phyloP scores from a whole-genome alignment of 2,888 invertebrate genomes.

The Pediacus dermestoides region DNA sequence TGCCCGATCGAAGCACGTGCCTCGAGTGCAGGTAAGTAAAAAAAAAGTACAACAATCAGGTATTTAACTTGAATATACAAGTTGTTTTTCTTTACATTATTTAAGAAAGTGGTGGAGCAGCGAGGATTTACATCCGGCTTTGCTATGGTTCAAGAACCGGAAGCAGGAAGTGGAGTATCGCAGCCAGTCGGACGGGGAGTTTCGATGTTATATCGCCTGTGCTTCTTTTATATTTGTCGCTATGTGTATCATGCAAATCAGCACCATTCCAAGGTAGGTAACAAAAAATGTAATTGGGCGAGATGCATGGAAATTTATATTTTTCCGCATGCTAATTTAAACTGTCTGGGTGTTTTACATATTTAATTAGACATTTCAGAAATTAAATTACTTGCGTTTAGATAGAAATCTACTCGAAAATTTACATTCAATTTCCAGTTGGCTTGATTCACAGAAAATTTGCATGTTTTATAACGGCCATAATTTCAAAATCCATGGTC shows the following conservation, averaged over 20 bases:
- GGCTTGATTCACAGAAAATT: too few species aligned
- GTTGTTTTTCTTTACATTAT: too few species aligned
- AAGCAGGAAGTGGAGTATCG: slow-evolving; percentile 76
- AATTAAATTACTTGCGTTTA: too few species aligned
- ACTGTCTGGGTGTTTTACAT: too few species aligned
- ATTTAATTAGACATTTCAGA: too few species aligned
- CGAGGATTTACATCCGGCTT: slow-evolving; percentile 76
- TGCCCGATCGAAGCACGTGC: slow-evolving; percentile 77
- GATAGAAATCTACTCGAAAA: too few species aligned
- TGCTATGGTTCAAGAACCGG: slow-evolving; percentile 76
- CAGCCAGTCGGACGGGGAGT: slow-evolving; percentile 75
- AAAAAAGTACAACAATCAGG: background rate
- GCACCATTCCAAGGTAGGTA: slow-evolving; percentile 73
- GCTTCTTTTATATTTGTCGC: slow-evolving; percentile 73
- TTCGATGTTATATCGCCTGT: slow-evolving; percentile 80
- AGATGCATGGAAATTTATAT: too few species aligned
- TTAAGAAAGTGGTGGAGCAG: slow-evolving; percentile 57
- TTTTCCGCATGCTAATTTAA: too few species aligned
- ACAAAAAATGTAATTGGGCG: too few species aligned
- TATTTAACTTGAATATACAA: background rate
- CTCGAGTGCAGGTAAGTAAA: slow-evolving; percentile 71
- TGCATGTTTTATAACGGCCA: too few species aligned
- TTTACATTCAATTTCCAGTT: too few species aligned
- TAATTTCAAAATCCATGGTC: too few species aligned
- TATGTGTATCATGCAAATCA: slow-evolving; percentile 73